Conservation (phyloP, 2,888 invertebrate genomes). For the Synergus japonicus region DNA sequence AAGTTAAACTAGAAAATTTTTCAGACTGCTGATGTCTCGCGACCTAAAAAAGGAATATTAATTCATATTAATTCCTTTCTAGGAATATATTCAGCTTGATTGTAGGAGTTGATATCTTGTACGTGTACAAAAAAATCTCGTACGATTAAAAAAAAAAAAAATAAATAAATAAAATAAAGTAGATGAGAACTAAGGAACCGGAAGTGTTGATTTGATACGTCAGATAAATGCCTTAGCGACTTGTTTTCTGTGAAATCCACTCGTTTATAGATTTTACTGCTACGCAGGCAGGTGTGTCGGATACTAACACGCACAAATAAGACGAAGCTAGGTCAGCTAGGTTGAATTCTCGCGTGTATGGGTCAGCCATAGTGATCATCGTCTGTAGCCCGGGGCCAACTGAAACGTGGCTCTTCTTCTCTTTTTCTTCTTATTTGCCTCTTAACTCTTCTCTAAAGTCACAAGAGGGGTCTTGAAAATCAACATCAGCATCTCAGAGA, state of each 20-base stretch:
- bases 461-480: conserved; percentile 27
- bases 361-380: conserved; percentile 60
- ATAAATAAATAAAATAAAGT: too few relatives aligned
- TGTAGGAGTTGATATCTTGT: conserved; percentile 24
- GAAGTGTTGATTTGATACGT: conserved; percentile 12
- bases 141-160: neutral
- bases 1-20: neutral
- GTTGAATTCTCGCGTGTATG: conserved; percentile 60
- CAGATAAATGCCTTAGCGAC: conserved; percentile 19
- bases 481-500: conserved; percentile 18
- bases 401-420: conserved; percentile 50
- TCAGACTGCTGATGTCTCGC: neutral
- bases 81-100: conserved; percentile 12
- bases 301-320: neutral
- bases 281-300: conserved; percentile 35
- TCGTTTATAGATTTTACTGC: conserved; percentile 36
- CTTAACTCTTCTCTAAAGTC: conserved; percentile 32
- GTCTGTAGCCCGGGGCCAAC: conserved; percentile 63
- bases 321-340: conserved; percentile 62
- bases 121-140: neutral
- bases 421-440: conserved; percentile 42
- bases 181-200: conserved; percentile 8
- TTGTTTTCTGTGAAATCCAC: conserved; percentile 39
- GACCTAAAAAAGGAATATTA: neutral
- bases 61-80: neutral